Base-by-base conservation (phyloP, 2,797 vertebrate genomes). In the Mus caroli region DNA sequence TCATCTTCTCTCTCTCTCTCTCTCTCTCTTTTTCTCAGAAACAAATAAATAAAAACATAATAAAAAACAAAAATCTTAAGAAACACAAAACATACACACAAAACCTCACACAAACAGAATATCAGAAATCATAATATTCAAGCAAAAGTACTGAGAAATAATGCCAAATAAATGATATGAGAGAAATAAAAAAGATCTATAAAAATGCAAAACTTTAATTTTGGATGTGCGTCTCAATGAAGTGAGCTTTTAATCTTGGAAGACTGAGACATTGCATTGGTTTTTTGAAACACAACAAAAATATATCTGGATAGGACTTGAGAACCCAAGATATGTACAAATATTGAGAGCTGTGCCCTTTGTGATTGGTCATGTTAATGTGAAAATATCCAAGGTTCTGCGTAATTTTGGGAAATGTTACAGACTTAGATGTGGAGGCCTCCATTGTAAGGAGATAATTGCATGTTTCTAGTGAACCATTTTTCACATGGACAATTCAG, bases 401-500 rank as follows among this genome's bases (percentile, higher is more conserved):
- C 34, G 4, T 46, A 43, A 34, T 43, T 1, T 34, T n/a, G 82
- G 15, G 28, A 5, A 26, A 1, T 1, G 0, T 0, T 22, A 46
- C 9, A 28, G 22, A 22, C 37, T 43, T 6, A 40, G 46, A 24
- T 28, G 5, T 20, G n/a, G 3, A 1, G 4, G 0, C 54, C 0
- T 77, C 1, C 7, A 40, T 80, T 60, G 22, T n/a, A 14, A 37
- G 19, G 71, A 24, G 26, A 24, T 1, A 50, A 40, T 19, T 94
- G 2, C 54, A 17, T 64, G 5, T 90, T 64, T 22, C 40, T 50
- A 13, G 28, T 88, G 2, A 19, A 77, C 60, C 60, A 64, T 1
- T 90, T 95, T 52, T 31, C 78, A 69, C 54, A 13, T 92, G 19
- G 19, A 82, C 67, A 69, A 46, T 88, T 46, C 46, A 85, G 12